phyloP scores from a whole-genome alignment of 2,113 vertebrate species.

The Vicugna pacos region DNA sequence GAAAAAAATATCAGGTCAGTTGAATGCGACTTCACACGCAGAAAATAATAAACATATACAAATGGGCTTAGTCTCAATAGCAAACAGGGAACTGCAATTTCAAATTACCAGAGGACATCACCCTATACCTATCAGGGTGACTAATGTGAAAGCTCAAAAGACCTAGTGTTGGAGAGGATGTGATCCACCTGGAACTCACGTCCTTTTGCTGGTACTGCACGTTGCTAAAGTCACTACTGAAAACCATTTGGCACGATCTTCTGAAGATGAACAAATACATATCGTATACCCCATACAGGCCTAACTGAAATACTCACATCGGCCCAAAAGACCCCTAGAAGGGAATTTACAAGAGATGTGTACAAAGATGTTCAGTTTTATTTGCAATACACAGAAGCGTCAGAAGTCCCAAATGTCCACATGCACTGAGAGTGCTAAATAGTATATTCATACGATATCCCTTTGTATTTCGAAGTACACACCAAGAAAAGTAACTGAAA shows the following conservation, averaged over 20 bases:
- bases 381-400: neutral
- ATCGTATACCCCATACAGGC: neutral
- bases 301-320: neutral
- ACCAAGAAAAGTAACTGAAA: neutral
- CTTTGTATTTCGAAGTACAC: neutral
- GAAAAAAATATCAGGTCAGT: neutral
- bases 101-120: neutral
- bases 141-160: neutral
- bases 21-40: neutral
- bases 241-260: neutral
- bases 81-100: neutral
- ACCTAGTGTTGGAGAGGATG: neutral
- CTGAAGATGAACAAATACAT: neutral
- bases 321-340: neutral
- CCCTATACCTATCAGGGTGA: neutral
- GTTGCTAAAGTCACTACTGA: neutral
- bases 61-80: neutral
- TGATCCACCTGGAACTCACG: neutral
- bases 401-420: neutral
- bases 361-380: neutral
- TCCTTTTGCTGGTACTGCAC: neutral
- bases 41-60: slow-evolving; percentile 4
- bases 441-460: neutral
- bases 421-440: neutral
- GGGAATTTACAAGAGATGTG: neutral